Evolutionary conservation across 1,140 invertebrate species (phyloP).

Genomic region (Spodoptera litura): DNA sequence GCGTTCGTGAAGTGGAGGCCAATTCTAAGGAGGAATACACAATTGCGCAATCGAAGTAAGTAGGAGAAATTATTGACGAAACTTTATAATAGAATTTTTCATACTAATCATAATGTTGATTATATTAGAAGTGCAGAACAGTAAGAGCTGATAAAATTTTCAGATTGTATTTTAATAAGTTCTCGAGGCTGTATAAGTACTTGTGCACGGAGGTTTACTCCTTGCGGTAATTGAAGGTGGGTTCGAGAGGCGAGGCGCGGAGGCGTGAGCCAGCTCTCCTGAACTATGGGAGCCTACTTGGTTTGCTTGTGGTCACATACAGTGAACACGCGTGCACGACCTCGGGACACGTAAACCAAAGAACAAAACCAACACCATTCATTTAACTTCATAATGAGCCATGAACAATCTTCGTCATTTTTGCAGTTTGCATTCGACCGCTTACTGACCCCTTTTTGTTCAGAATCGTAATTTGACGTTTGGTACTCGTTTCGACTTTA

Average conservation of each 20-base stretch:
- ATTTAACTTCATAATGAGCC: slow-evolving; percentile 78
- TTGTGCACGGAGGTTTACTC: slow-evolving; percentile 33
- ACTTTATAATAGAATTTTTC: neutral
- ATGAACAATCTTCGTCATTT: slow-evolving; percentile 77
- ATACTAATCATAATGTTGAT: neutral
- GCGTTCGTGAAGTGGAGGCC: slow-evolving; percentile 39
- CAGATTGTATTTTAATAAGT: too few species aligned
- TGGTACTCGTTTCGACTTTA: slow-evolving; percentile 70
- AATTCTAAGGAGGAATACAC: slow-evolving; percentile 31
- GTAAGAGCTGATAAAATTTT: neutral
- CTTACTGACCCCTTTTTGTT: slow-evolving; percentile 71
- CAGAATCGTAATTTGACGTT: slow-evolving; percentile 74
- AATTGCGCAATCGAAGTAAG: slow-evolving; percentile 1
- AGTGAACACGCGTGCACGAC: slow-evolving; percentile 56
- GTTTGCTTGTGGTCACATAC: slow-evolving; percentile 33
- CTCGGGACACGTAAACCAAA: slow-evolving; percentile 54
- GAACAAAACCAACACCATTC: slow-evolving; percentile 66
- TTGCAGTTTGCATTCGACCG: slow-evolving; percentile 67
- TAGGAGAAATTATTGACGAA: neutral
- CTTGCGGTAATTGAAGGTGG: slow-evolving; percentile 41
- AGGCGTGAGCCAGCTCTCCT: slow-evolving; percentile 30
- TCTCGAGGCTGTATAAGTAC: neutral
- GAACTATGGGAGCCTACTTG: slow-evolving; percentile 36
- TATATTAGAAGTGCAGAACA: neutral
- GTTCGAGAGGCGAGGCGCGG: slow-evolving; percentile 27